These are phyloP conservation scores for Drosophila mayri DNA, from an alignment of 1,140 invertebrate genomes.

Conservation along the genomic window DNA sequence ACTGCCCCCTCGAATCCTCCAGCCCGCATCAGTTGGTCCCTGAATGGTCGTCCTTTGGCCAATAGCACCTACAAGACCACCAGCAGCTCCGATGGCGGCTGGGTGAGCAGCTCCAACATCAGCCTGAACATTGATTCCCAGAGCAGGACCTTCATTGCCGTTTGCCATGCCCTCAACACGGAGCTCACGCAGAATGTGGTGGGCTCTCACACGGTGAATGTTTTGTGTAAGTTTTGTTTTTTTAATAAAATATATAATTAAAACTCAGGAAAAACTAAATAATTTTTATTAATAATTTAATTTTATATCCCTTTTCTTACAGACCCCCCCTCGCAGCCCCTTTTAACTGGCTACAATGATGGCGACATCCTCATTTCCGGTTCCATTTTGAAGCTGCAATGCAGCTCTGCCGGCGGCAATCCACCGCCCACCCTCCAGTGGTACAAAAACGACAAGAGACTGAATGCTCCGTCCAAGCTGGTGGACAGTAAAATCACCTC, in stretches of 20 bases:
- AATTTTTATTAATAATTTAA: background rate
- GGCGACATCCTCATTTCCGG: constrained; percentile 93
- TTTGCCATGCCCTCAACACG: constrained; percentile 94
- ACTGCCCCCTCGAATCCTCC: constrained; percentile 96
- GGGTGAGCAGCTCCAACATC: constrained; percentile 95
- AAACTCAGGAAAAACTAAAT: background rate
- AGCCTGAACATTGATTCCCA: constrained; percentile 91
- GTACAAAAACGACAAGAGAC: constrained; percentile 94
- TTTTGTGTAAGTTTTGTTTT: constrained; percentile 92
- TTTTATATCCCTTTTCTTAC: background rate
- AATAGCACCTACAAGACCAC: constrained; percentile 88
- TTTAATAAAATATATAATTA: too few relatives aligned
- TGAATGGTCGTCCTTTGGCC: constrained; percentile 90
- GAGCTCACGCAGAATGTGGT: constrained; percentile 94
- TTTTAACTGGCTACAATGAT: constrained; percentile 93
- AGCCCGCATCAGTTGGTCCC: constrained; percentile 95
- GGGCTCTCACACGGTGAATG: constrained; percentile 94
- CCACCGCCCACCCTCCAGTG: constrained; percentile 94
- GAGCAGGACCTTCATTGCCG: constrained; percentile 91
- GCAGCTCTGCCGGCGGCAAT: constrained; percentile 96
- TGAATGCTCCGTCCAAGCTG: constrained; percentile 88
- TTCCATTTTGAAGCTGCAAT: constrained; percentile 93
- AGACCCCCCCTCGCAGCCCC: constrained; percentile 96
- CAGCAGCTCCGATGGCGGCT: constrained; percentile 91
- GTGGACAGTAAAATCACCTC: constrained; percentile 92